A percentile compares a stretch with the other conserved stretches of the same genome.
Evolutionary conservation across 2,888 invertebrate genomes (phyloP).

Genomic region (Blastobasis lacticolella): DNA sequence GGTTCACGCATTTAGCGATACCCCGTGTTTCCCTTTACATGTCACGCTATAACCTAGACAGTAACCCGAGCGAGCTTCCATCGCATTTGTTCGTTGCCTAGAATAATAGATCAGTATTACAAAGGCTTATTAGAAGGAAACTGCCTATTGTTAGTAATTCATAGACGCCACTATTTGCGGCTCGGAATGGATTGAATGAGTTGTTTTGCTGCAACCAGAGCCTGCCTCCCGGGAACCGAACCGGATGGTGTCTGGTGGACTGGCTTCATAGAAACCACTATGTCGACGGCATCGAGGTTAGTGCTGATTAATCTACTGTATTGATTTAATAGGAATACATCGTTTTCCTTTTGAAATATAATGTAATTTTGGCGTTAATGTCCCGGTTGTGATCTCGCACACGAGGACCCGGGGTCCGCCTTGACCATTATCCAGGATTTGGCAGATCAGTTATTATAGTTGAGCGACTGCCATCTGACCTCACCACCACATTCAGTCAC

Average conservation of each 20-base stretch:
- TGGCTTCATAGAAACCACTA: constrained; percentile 1
- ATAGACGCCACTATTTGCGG: constrained; percentile 45
- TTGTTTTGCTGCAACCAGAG: constrained; percentile 52
- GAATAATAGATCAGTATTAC: constrained; percentile 42
- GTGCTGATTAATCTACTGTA: background rate
- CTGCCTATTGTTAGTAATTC: constrained; percentile 57
- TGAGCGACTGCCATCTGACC: too few species aligned
- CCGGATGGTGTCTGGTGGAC: constrained; percentile 25
- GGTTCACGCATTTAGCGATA: too few species aligned
- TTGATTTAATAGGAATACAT: background rate
- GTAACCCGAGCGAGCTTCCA: too few species aligned
- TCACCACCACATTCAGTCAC: too few species aligned
- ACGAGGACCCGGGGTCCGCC: too few species aligned
- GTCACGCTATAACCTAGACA: too few species aligned
- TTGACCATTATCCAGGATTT: too few species aligned
- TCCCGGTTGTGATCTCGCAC: too few species aligned
- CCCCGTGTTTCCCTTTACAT: too few species aligned
- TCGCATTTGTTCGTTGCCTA: constrained; percentile 13
- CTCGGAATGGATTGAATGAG: constrained; percentile 47
- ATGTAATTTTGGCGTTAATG: too few species aligned
- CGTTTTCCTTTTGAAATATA: background rate
- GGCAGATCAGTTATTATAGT: too few species aligned
- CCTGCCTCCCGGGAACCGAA: constrained; percentile 34
- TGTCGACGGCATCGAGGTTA: background rate
- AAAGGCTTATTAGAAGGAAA: constrained; percentile 63